Base-by-base conservation (phyloP, 2,797 vertebrate species). In the Pseudopleuronectes americanus region DNA sequence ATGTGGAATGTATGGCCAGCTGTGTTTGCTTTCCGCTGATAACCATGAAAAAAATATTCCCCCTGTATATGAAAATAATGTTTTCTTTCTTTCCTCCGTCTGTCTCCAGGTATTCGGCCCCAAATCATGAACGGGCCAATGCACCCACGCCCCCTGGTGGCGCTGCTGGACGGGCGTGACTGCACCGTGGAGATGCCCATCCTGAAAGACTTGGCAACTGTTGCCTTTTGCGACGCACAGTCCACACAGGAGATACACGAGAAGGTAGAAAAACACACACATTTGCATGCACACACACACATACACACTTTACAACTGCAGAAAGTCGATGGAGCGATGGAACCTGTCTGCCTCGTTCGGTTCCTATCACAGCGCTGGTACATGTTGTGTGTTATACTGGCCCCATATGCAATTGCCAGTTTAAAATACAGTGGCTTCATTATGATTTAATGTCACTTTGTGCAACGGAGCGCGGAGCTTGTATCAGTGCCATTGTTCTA, bases 181-280 rank as follows among this genome's bases (percentile, higher is more conserved):
- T 99, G 97, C 83, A 98, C 97, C 0, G 97, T 99, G 90, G 97
- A 99, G 94, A 99, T 98, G 97, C 97, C 97, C 78, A 98, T 99
- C 85, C 92, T 99, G 66, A 99, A 99, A 92, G 97, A 99, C 89
- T 81, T 99, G 92, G 97, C 97, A 1, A 99, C 97, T 0, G 97
- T 98, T 22, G 97, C 97, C 19, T 99, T 98, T 94, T 98, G 97
- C 21, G 97, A 98, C 0, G 97, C 97, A 4, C 97, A 98, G 92
- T 97, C 97, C 76, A 98, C 97, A 61, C 97, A 98, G 93, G 97
- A 98, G 93, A 99, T 99, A 67, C 97, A 98, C 1, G 97, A 98
- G 92, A 98, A 98, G 96, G 97, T 98, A 90, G 26, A 43, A 38
- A 56, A 59, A 26, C 26, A 26, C 26, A 26, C 3, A 26, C 26